phyloP scores from a whole-genome alignment of 2,888 invertebrate species.

The Machimus atricapillus region DNA sequence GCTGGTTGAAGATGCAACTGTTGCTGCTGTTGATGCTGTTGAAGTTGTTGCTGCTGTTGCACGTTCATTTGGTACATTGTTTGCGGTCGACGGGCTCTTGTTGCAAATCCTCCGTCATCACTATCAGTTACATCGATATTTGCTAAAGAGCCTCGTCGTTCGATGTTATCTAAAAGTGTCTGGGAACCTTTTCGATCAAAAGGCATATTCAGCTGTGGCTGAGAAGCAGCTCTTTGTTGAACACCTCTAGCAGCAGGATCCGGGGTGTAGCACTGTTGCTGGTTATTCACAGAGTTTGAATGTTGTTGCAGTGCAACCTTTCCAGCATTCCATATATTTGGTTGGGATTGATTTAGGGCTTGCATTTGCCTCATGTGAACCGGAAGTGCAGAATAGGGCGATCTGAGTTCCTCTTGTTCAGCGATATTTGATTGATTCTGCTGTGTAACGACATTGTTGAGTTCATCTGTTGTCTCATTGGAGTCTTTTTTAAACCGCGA shows the following conservation, averaged over 20 bases:
- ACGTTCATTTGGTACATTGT: slow-evolving; percentile 46
- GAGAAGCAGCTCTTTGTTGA: slow-evolving; percentile 67
- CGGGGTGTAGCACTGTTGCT: slow-evolving; percentile 40
- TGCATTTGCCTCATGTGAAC: slow-evolving; percentile 55
- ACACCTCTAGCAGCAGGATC: slow-evolving; percentile 46
- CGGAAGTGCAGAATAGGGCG: slow-evolving; percentile 64
- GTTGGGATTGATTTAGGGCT: slow-evolving; percentile 49
- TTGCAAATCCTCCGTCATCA: slow-evolving; percentile 68
- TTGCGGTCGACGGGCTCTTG: slow-evolving; percentile 47
- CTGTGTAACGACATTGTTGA: slow-evolving; percentile 53
- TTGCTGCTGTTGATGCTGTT: slow-evolving; percentile 20
- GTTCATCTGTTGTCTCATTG: slow-evolving; percentile 64
- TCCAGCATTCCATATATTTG: slow-evolving; percentile 49
- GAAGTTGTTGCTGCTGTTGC: slow-evolving; percentile 33
- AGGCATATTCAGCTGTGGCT: slow-evolving; percentile 67
- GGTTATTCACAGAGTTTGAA: slow-evolving; percentile 52
- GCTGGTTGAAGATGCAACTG: background rate
- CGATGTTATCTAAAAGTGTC: slow-evolving; percentile 43
- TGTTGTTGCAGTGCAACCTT: slow-evolving; percentile 44
- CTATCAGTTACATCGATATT: slow-evolving; percentile 68
- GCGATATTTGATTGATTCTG: slow-evolving; percentile 48
- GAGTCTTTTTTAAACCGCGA: slow-evolving; percentile 74
- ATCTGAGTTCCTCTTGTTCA: slow-evolving; percentile 54
- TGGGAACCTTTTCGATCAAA: slow-evolving; percentile 48
- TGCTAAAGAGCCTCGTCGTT: slow-evolving; percentile 68